Evolutionary conservation across 23 tunicate species (phyloP), one percentile per base, ranked within the genome.

Genomic region (Aplidium turbinatum): DNA sequence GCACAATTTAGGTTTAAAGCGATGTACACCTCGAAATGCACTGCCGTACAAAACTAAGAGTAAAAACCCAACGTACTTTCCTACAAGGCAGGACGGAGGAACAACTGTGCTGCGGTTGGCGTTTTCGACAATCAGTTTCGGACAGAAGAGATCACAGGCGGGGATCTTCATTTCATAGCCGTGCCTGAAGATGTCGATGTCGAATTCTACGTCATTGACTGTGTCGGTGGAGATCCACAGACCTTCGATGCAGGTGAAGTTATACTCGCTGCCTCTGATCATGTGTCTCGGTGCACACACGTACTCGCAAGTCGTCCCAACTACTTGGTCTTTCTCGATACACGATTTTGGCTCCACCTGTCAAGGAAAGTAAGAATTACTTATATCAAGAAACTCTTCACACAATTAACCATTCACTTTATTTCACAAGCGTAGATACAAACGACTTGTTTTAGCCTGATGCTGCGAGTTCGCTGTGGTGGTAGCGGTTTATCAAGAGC

Each of bases 91-190:
- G 21, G 62, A 0, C 0, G 69, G 16, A 3, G 92, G 92, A 9
- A 35, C 58, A 13, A 77, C 16, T 24, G 35, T 47, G 36, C 78
- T 77, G 25, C 23, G 36, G 28, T 77, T 69, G 11, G 52, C 27
- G 18, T 32, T 11, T 32, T 32, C 24, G 21, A 35, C 29, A 4
- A 29, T 36, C 38, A 66, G 71, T 2, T 76, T 61, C 35, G 19
- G 31, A 63, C 94, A 87, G 69, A 63, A 87, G 33, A 47, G 32
- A 36, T 65, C 85, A 79, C 94, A 87, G 22, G 77, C 22, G 3
- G 94, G 85, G 25, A 73, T 16, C 9, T 20, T 22, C 38, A 31
- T 47, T 4, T n/a, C 30, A 60, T 76, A 76, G 23, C 42, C 33
- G 22, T 18, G 7, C 33, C 56, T 30, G 57, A 25, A 61, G 27